A percentile compares a stretch with the other conserved stretches of the same genome.
phyloP scores from a whole-genome alignment of 1,140 invertebrate species.

The Polypedilum vanderplanki region DNA sequence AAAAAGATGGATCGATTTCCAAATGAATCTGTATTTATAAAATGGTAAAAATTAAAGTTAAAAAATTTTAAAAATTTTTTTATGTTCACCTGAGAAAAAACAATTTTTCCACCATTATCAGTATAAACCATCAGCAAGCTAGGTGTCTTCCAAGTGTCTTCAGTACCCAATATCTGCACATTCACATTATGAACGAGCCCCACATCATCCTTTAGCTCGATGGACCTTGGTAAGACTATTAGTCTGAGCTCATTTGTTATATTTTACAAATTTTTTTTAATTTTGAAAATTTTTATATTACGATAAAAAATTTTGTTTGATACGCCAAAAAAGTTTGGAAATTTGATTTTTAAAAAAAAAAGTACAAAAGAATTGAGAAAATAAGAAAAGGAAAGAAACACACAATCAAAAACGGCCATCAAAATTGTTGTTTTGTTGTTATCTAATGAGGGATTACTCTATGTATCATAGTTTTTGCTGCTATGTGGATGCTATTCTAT shows the following conservation, averaged over 20 bases:
- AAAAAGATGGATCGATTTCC: constrained; percentile 56
- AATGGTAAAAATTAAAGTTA: constrained; percentile 31
- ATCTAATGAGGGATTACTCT: too few relatives aligned
- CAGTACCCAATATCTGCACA: constrained; percentile 67
- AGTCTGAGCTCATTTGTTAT: constrained; percentile 40
- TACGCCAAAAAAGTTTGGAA: constrained; percentile 13
- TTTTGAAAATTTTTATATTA: constrained; percentile 32
- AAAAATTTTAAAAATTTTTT: constrained; percentile 52
- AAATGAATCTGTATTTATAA: constrained; percentile 50
- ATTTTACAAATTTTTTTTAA: constrained; percentile 37
- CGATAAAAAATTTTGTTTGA: constrained; percentile 30
- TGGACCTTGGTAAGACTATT: constrained; percentile 45
- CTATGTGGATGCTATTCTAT: too few relatives aligned
- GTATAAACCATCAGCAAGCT: constrained; percentile 63
- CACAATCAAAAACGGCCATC: constrained; percentile 25
- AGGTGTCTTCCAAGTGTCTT: constrained; percentile 79
- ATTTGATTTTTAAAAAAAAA: constrained; percentile 6
- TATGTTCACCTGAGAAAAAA: constrained; percentile 74
- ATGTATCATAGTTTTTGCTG: too few relatives aligned
- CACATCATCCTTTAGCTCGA: constrained; percentile 55
- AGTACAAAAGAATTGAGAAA: background rate
- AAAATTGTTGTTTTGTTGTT: background rate
- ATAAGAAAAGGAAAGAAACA: constrained; percentile 26
- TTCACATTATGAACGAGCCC: constrained; percentile 61
- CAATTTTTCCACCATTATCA: constrained; percentile 57